Evolutionary conservation across 2,797 vertebrate genomes (phyloP).

Genomic region (Hafferia zeledoni): DNA sequence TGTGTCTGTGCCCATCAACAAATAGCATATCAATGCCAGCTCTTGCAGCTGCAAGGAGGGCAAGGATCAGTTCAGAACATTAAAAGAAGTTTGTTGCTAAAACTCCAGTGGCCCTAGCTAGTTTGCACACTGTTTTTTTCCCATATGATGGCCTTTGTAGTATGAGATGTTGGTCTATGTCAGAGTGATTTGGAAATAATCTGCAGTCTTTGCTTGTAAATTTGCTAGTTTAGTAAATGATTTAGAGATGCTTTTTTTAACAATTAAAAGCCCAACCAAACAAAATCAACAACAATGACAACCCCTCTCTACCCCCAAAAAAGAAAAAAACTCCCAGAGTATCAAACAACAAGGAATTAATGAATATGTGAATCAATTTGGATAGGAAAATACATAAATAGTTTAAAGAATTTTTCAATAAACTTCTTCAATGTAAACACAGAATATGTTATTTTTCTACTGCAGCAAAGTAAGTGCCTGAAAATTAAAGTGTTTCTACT

Average conservation of each 20-base stretch:
- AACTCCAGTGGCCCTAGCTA: background rate
- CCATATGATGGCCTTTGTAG: background rate
- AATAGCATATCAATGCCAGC: background rate
- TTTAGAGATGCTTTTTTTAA: background rate
- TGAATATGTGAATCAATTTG: background rate
- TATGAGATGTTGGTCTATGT: background rate
- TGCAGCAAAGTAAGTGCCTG: background rate
- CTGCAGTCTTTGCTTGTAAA: background rate
- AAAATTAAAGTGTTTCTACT: background rate
- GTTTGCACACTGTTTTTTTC: background rate
- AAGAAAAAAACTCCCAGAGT: fast-evolving
- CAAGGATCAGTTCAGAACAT: background rate
- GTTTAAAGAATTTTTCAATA: background rate
- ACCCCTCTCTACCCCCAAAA: background rate
- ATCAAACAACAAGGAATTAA: background rate
- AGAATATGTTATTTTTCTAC: background rate
- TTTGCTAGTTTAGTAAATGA: background rate
- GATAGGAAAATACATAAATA: background rate
- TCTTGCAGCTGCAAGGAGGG: background rate
- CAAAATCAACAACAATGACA: background rate
- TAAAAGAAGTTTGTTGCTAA: background rate
- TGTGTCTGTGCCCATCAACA: background rate
- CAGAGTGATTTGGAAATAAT: background rate
- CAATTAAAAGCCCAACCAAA: background rate
- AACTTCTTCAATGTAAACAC: background rate